Evolutionary conservation across 1,140 invertebrate genomes (phyloP).

Genomic region (Caerostris extrusa): DNA sequence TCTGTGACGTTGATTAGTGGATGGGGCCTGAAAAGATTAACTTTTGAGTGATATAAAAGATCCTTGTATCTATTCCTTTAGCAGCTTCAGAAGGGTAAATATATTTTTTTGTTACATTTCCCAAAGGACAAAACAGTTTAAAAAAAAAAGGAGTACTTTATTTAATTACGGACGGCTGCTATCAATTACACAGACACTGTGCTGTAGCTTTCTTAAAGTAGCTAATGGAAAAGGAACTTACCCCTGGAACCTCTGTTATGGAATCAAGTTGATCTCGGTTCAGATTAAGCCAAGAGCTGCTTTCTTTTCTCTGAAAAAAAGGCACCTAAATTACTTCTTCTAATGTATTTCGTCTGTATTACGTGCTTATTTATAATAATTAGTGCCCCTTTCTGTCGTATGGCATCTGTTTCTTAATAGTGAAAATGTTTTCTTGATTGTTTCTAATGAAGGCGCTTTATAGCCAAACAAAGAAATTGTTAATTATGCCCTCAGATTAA

Average conservation of each 20-base stretch:
- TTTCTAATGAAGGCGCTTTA: too few species aligned
- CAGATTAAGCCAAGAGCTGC: neutral
- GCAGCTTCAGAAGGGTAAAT: neutral
- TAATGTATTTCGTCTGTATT: neutral
- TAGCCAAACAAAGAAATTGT: too few species aligned
- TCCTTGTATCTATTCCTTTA: neutral
- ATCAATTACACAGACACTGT: neutral
- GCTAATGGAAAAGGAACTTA: neutral
- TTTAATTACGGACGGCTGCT: conserved; percentile 15
- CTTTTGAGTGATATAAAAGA: conserved; percentile 28
- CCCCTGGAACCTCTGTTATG: neutral
- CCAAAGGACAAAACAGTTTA: neutral
- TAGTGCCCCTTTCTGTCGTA: neutral
- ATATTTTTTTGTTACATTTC: neutral
- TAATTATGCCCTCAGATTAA: too few species aligned
- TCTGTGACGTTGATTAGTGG: neutral
- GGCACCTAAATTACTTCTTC: neutral
- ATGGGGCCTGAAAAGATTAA: neutral
- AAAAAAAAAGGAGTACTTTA: neutral
- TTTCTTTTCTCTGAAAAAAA: neutral
- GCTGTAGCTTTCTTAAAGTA: neutral
- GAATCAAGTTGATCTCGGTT: neutral
- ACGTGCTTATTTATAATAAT: neutral
- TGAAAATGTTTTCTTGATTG: neutral
- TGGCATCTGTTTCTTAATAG: neutral